phyloP scores from a whole-genome alignment of 30 jellyfish, hydroid and myxozoan genomes.

The Aurelia sp. region DNA sequence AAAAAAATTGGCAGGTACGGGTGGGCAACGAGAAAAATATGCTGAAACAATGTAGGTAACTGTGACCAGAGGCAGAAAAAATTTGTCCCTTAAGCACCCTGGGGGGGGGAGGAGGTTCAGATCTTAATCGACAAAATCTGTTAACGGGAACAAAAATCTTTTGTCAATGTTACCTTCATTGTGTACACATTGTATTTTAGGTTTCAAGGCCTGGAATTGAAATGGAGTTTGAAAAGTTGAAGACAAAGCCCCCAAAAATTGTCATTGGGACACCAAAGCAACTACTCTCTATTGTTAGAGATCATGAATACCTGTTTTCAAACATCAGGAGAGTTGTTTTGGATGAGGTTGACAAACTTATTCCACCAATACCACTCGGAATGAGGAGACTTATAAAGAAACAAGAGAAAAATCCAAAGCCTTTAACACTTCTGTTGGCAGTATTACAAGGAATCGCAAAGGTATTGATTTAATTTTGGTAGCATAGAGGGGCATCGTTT shows the following conservation, averaged over 20 bases:
- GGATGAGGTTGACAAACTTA: constrained; percentile 93
- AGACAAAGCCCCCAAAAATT: constrained; percentile 70
- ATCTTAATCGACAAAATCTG: too few relatives aligned
- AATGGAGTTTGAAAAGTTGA: constrained; percentile 59
- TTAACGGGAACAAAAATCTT: too few relatives aligned
- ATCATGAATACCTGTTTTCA: constrained; percentile 75
- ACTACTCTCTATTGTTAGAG: constrained; percentile 62
- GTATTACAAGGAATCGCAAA: constrained; percentile 59
- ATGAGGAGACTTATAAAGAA: constrained; percentile 22
- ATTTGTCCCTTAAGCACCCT: too few relatives aligned
- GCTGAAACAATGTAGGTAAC: too few relatives aligned
- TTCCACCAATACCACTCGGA: constrained; percentile 69
- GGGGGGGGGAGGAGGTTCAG: too few relatives aligned
- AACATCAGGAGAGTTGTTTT: constrained; percentile 71
- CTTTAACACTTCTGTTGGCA: constrained; percentile 73
- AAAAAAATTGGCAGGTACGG: too few relatives aligned
- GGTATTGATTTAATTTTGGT: constrained; percentile 3
- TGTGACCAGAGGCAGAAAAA: too few relatives aligned
- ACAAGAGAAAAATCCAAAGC: constrained; percentile 73
- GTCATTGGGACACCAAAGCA: constrained; percentile 90
- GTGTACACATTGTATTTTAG: not conserved
- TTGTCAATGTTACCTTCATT: too few relatives aligned
- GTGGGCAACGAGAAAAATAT: too few relatives aligned
- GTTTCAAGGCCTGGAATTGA: constrained; percentile 74
- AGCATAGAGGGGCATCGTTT: too few relatives aligned